phyloP scores from a whole-genome alignment of 2,797 vertebrate species.

The Ambastaia sidthimunki region DNA sequence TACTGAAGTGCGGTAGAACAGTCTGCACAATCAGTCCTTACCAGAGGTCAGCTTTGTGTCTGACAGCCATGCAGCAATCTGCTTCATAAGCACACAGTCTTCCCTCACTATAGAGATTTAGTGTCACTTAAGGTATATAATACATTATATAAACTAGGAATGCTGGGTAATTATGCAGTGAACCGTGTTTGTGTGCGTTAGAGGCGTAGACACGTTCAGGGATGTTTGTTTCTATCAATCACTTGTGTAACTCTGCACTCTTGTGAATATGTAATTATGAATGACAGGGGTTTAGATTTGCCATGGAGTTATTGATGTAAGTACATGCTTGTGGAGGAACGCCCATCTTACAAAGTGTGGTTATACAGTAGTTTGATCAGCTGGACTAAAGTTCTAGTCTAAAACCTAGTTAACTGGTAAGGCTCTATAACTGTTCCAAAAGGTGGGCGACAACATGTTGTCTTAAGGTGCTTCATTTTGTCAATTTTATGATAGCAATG shows the following conservation, averaged over 20 bases:
- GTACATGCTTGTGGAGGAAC: background rate
- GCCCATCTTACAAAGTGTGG: background rate
- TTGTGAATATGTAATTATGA: background rate
- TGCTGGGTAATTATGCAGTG: background rate
- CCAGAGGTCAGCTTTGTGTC: slow-evolving; percentile 37
- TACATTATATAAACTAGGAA: slow-evolving; percentile 14
- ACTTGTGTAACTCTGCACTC: background rate
- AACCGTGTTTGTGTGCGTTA: slow-evolving; percentile 3
- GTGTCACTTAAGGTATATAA: background rate
- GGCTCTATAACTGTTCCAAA: too few species aligned
- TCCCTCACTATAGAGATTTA: slow-evolving; percentile 6
- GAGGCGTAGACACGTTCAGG: background rate
- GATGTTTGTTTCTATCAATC: background rate
- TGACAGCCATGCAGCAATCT: slow-evolving; percentile 7
- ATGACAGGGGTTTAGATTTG: background rate
- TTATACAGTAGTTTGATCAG: background rate
- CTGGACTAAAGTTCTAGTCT: background rate
- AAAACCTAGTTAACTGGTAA: background rate
- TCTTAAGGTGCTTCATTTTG: too few species aligned
- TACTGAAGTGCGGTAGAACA: slow-evolving; percentile 9
- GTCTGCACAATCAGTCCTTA: slow-evolving; percentile 23
- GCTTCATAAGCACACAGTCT: background rate
- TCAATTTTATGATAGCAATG: too few species aligned
- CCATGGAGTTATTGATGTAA: background rate
- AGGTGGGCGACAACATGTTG: too few species aligned